Evolutionary conservation across 2,888 invertebrate species (phyloP).

Genomic region (Scotopteryx bipunctaria): DNA sequence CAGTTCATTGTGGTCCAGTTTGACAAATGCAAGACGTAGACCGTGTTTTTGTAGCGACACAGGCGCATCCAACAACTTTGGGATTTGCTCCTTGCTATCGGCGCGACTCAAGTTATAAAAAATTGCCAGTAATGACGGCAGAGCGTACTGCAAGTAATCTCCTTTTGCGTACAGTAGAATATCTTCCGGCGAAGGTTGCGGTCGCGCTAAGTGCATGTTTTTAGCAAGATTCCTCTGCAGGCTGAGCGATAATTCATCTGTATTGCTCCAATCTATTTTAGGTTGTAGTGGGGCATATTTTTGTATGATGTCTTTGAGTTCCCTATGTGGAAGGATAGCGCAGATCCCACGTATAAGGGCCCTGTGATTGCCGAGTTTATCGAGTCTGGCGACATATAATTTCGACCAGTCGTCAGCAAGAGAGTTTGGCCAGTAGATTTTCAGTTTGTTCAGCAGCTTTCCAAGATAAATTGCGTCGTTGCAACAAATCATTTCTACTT

Average conservation of each 20-base stretch:
- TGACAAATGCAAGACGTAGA: conserved; percentile 56
- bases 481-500: conserved; percentile 45
- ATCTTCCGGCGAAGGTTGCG: conserved; percentile 55
- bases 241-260: conserved; percentile 53
- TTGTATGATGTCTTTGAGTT: conserved; percentile 48
- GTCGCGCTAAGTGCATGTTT: conserved; percentile 65
- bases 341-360: conserved; percentile 55
- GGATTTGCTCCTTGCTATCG: conserved; percentile 46
- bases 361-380: conserved; percentile 46
- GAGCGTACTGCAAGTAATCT: conserved; percentile 62
- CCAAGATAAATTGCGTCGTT: conserved; percentile 46
- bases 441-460: conserved; percentile 54
- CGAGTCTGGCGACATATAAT: conserved; percentile 45
- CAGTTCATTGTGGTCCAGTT: conserved; percentile 49
- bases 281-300: conserved; percentile 55
- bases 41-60: conserved; percentile 69
- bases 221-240: conserved; percentile 60
- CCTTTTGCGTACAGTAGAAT: conserved; percentile 62
- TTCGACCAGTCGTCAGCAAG: conserved; percentile 50
- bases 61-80: conserved; percentile 53
- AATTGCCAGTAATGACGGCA: conserved; percentile 62
- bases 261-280: conserved; percentile 58
- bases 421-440: conserved; percentile 59
- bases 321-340: conserved; percentile 46
- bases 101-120: conserved; percentile 55